Base-by-base conservation (phyloP, 37 sponge, comb jelly and placozoan genomes). In the Amphimedon queenslandica region DNA sequence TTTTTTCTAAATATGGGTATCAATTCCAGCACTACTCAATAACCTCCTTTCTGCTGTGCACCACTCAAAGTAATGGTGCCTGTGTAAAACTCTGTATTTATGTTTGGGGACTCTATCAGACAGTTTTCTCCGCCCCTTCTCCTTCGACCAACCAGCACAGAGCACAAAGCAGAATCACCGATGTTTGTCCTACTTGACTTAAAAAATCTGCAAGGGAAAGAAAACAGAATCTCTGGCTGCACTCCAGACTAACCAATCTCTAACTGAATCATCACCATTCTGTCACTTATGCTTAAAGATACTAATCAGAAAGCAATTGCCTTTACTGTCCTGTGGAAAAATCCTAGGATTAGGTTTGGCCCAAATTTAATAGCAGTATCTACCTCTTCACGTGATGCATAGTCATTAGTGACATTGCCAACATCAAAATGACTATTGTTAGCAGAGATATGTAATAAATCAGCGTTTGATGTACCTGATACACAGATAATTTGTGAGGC, bases 221-320 rank as follows among this genome's bases (percentile, higher is more conserved):
- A 66, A 75, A 20, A 66, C 11, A 60, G 66, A 6, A 13, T 66
- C 27, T 33, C 39, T 75, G 58, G 36, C 63, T 40, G 37, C 61
- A 63, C 77, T 73, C 77, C 66, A 75, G 34, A 64, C 65, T 63
- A 75, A 64, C 77, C 77, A 75, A 64, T 75, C 64, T 63, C 64
- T 63, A 21, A 60, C 40, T 40, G 40, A 30, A 35, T 60, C 43
- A 24, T 75, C 65, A 61, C 77, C 77, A 75, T 75, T 75, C 53
- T 13, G 53, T 18, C 8, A 13, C 13, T 8, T 47, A 47, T 47
- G 53, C 53, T 75, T 63, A 75, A 75, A 39, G 36, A 75, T 66
- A 39, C 40, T 61, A 63, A 64, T 64, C 37, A 64, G 77, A 75
- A 75, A 75, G n/a, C 63, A 60, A 61, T 75, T 60, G 34, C 43